Percentiles rank a stretch among this genome's conserved stretches.
These are phyloP conservation scores for Junonia oenone DNA, from an alignment of 2,888 invertebrate genomes.

Conservation along the genomic window DNA sequence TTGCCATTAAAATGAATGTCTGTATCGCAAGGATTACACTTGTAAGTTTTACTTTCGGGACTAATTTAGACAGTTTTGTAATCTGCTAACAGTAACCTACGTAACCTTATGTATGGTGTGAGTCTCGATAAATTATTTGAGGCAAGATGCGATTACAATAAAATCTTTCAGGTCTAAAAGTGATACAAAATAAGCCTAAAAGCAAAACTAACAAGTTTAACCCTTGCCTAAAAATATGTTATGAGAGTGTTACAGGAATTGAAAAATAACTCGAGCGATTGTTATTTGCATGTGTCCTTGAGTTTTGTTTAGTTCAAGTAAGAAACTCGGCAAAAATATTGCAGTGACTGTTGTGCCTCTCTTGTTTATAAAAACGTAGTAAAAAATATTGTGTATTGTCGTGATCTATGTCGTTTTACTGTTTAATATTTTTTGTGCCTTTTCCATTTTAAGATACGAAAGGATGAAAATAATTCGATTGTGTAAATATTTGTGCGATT, in stretches of 20 bases:
- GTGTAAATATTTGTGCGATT: constrained; percentile 1
- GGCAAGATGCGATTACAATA: too few relatives aligned
- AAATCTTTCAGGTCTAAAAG: too few relatives aligned
- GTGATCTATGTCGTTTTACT: neutral
- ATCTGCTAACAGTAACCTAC: too few relatives aligned
- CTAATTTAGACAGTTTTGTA: too few relatives aligned
- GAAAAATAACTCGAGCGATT: constrained; percentile 9
- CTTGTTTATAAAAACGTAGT: constrained; percentile 3
- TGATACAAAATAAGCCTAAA: too few relatives aligned
- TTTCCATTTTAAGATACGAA: neutral
- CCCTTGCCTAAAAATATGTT: too few relatives aligned
- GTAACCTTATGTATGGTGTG: too few relatives aligned
- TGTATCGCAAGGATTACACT: too few relatives aligned
- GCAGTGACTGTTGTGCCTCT: constrained; percentile 7
- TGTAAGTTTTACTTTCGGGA: too few relatives aligned
- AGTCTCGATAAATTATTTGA: too few relatives aligned
- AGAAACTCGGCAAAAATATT: neutral
- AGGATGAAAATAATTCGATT: neutral
- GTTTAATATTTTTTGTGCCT: constrained; percentile 7
- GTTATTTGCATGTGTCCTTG: constrained; percentile 10
- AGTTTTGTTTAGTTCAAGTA: neutral
- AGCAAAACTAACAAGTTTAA: too few relatives aligned
- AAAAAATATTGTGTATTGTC: neutral
- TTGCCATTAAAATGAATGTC: constrained; percentile 11
- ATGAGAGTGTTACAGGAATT: neutral